Percentiles rank a stretch among this genome's conserved stretches.
These are phyloP conservation scores for Chitala chitala DNA, from an alignment of 2,113 vertebrate genomes.

Conservation along the genomic window DNA sequence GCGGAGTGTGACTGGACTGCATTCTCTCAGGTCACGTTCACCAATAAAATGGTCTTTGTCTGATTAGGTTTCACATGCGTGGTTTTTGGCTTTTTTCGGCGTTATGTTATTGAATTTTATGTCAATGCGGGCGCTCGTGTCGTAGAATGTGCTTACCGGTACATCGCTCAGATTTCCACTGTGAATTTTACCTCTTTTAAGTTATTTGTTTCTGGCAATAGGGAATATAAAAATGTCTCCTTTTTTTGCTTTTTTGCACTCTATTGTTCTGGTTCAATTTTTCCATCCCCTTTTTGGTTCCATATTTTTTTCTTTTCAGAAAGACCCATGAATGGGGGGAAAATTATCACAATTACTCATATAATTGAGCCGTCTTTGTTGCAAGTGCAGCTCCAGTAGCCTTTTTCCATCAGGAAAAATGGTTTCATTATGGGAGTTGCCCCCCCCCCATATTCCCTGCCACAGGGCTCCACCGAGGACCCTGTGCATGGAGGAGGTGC, in stretches of 20 bases:
- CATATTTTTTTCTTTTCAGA: slow-evolving; percentile 84
- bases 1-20: too few relatives aligned
- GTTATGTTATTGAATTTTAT: too few relatives aligned
- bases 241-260: slow-evolving; percentile 78
- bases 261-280: slow-evolving; percentile 79
- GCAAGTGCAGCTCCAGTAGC: slow-evolving; percentile 99
- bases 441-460: slow-evolving; percentile 88
- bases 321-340: slow-evolving; percentile 98
- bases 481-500: slow-evolving; percentile 96
- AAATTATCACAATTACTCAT: slow-evolving; percentile 99
- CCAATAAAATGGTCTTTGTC: too few relatives aligned
- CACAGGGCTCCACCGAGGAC: slow-evolving; percentile 93
- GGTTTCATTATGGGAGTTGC: slow-evolving; percentile 99
- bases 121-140: too few relatives aligned
- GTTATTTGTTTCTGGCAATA: slow-evolving; percentile 70
- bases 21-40: too few relatives aligned
- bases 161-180: slow-evolving; percentile 22
- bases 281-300: slow-evolving; percentile 87
- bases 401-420: slow-evolving; percentile 98
- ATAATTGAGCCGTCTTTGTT: slow-evolving; percentile 99
- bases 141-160: too few relatives aligned
- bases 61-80: too few relatives aligned
- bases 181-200: slow-evolving; percentile 62
- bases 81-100: slow-evolving; percentile 24
- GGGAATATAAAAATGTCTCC: slow-evolving; percentile 67